Evolutionary conservation across 2,888 invertebrate species (phyloP), one percentile per base, ranked within the genome.

Genomic region (Conus canariensis): DNA sequence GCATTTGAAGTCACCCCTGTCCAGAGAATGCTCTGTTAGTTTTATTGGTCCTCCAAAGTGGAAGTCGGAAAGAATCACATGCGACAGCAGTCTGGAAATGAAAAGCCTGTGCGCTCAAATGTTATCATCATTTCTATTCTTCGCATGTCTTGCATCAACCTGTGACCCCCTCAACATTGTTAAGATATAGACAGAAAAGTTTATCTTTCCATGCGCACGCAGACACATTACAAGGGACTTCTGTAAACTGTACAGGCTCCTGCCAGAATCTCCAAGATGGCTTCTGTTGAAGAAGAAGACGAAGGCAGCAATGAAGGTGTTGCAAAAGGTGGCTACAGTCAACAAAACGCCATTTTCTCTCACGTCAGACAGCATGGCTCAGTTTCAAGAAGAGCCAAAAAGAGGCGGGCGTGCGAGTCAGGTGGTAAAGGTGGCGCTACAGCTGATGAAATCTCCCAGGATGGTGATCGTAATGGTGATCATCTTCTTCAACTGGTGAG

Each of bases 221-320:
- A 45, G 45, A 64, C 16, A 64, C 10, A 64, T 64, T 64, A 64
- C 64, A 64, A 64, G 64, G 1, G 10, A 16, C 7, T 14, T 64
- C 64, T 64, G 64, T 64, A 14, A 16, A 64, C 64, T 16, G 16
- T n/a, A 25, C 85, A 85, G 85, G 85, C 85, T 85, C 12, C 60
- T 85, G 14, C 85, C 85, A 25, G 85, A 85, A 60, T 85, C 85
- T 25, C 85, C 85, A 7, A 60, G 85, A 1, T 85, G 85, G 85
- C 85, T 85, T n/a, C 60, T 85, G 59, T n/a, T 12, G 12, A 85
- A 85, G 60, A 25, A 25, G n/a, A 60, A 25, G 60, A 85, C 85
- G 12, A 22, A 85, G 60, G 25, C 85, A 14, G 85, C 85, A 8
- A 0, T 85, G 25, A 59, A 60, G 25, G 85, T 60, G n/a, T 9